Conservation (phyloP, 2,797 vertebrate species). For the Tadarida brasiliensis region DNA sequence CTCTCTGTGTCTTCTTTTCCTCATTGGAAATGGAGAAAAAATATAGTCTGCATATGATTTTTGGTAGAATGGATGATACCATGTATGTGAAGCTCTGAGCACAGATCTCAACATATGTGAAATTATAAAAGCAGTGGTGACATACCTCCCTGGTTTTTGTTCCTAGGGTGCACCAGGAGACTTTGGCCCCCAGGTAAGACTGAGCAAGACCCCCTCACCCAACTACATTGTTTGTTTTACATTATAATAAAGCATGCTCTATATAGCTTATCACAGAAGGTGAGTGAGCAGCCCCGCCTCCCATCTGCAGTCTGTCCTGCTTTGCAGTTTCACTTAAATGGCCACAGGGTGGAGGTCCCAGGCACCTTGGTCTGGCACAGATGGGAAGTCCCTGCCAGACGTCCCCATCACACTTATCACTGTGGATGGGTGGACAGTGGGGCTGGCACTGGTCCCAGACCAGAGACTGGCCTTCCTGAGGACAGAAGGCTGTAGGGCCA, state of each 20-base stretch:
- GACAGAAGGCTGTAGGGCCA: not conserved
- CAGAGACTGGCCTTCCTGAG: not conserved
- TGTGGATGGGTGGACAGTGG: not conserved
- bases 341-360: not conserved
- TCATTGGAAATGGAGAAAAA: not conserved
- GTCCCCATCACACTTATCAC: not conserved
- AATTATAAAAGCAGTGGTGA: not conserved
- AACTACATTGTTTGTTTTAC: not conserved
- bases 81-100: not conserved
- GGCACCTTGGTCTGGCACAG: not conserved
- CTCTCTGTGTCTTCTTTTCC: not conserved
- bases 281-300: not conserved
- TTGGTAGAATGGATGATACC: not conserved
- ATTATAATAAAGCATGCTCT: not conserved
- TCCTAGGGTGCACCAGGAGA: constrained; percentile 95
- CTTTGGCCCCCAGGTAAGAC: constrained; percentile 94
- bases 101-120: not conserved
- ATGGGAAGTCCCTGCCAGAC: not conserved
- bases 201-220: not conserved
- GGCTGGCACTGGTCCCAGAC: not conserved
- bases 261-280: not conserved
- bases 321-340: not conserved
- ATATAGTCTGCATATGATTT: not conserved
- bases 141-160: constrained; percentile 67
- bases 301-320: rapidly evolving